Conservation (phyloP, 2,888 invertebrate genomes). For the Ramazzottius varieornatus region DNA sequence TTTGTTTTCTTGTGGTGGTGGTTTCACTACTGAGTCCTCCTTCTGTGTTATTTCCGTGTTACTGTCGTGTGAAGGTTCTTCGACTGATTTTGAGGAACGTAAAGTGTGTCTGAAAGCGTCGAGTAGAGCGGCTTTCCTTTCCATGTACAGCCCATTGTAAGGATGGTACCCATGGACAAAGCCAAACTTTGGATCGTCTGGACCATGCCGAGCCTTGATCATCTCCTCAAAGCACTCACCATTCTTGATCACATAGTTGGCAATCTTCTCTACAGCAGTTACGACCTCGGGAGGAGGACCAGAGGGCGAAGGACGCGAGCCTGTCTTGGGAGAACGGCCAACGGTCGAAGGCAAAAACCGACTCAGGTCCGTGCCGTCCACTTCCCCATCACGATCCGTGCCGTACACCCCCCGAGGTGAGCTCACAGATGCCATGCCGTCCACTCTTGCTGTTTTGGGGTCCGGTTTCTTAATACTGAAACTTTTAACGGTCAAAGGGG, state of each 20-base stretch:
- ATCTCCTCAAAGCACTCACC: constrained; percentile 64
- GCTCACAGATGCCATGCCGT: too few species aligned
- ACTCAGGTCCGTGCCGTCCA: too few species aligned
- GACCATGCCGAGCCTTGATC: constrained; percentile 14
- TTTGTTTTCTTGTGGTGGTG: neutral
- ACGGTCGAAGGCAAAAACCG: too few species aligned
- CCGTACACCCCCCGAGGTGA: too few species aligned
- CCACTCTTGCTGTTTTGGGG: too few species aligned
- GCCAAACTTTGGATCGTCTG: neutral
- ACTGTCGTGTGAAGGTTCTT: too few species aligned
- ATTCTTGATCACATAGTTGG: constrained; percentile 77
- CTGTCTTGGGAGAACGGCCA: too few species aligned
- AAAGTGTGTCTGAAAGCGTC: neutral
- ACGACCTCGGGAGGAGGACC: constrained; percentile 51
- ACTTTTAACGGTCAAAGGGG: neutral
- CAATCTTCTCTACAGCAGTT: constrained; percentile 80
- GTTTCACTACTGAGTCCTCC: neutral
- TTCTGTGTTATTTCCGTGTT: too few species aligned
- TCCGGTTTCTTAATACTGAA: too few species aligned
- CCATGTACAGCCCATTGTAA: neutral
- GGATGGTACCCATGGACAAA: constrained; percentile 1
- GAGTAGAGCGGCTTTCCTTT: neutral
- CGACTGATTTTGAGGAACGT: too few species aligned
- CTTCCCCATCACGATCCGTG: too few species aligned
- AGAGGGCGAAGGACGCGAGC: too few species aligned